phyloP scores from a whole-genome alignment of 1,140 invertebrate species.

The Drosophila watanabei region DNA sequence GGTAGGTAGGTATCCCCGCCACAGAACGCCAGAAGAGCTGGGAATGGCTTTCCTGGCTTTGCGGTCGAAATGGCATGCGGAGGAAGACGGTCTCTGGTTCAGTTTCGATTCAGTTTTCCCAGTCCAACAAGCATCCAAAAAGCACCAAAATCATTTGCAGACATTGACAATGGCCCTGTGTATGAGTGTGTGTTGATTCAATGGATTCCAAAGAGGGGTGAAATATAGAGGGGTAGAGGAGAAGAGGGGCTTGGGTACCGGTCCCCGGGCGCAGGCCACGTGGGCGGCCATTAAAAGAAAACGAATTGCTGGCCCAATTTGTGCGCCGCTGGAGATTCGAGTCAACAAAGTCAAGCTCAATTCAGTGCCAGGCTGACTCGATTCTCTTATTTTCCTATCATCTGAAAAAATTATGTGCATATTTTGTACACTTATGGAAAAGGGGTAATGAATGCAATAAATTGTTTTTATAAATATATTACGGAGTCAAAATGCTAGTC shows the following conservation, averaged over 20 bases:
- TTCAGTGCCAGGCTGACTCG: slow-evolving; percentile 7
- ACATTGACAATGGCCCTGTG: slow-evolving; percentile 69
- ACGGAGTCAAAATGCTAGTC: no score
- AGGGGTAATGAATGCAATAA: no score
- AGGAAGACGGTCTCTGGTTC: slow-evolving; percentile 18
- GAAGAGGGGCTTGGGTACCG: neutral
- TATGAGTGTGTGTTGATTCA: slow-evolving; percentile 12
- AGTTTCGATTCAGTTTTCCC: slow-evolving; percentile 16
- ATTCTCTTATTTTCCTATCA: slow-evolving; percentile 14
- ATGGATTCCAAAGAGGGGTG: slow-evolving; percentile 12
- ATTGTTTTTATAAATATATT: no score
- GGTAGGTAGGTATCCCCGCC: slow-evolving; percentile 26
- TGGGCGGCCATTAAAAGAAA: slow-evolving; percentile 70
- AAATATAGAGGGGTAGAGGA: slow-evolving; percentile 3
- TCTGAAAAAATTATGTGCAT: slow-evolving; percentile 17
- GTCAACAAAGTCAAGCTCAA: slow-evolving; percentile 52
- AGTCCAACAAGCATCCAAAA: slow-evolving; percentile 17
- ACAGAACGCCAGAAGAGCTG: slow-evolving; percentile 40
- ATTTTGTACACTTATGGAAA: neutral
- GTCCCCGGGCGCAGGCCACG: slow-evolving; percentile 23
- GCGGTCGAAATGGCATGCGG: slow-evolving; percentile 58
- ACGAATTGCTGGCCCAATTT: slow-evolving; percentile 73
- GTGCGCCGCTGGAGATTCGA: slow-evolving; percentile 49
- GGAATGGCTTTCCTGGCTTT: slow-evolving; percentile 51
- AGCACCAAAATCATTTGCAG: slow-evolving; percentile 41